A percentile compares a stretch with the other conserved stretches of the same genome.
Conservation (phyloP, 2,888 invertebrate species). For the Pristionchus entomophagus region DNA sequence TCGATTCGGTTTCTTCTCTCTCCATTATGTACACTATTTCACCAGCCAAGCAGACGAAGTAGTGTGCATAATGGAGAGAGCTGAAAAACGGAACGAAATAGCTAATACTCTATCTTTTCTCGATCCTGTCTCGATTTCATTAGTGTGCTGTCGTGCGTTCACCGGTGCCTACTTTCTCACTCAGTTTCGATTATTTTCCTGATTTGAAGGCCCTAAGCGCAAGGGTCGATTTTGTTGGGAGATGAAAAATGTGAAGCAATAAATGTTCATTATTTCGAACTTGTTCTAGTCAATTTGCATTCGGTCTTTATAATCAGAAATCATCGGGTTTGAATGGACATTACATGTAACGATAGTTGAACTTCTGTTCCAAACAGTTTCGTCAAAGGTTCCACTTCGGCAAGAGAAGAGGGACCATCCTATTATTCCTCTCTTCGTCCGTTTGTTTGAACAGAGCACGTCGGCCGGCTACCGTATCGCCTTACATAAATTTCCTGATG, state of each 20-base stretch:
- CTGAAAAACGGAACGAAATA: no score
- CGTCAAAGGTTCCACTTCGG: no score
- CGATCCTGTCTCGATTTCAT: not conserved
- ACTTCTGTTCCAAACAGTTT: not conserved
- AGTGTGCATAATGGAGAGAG: no score
- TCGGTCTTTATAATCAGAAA: no score
- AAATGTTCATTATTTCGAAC: no score
- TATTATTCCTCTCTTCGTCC: constrained; percentile 20
- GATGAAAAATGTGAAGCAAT: no score
- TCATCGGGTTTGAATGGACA: no score
- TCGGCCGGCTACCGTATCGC: constrained; percentile 22
- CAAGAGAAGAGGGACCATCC: not conserved
- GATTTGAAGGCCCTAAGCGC: not conserved
- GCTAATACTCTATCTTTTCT: not conserved
- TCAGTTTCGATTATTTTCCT: not conserved
- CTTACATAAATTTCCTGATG: constrained; percentile 31
- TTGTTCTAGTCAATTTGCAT: no score
- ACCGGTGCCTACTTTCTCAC: not conserved
- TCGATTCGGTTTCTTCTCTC: no score
- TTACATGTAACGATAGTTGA: no score
- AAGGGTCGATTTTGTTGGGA: constrained; percentile 2
- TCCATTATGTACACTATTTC: no score
- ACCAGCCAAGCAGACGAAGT: no score
- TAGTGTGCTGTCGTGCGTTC: constrained; percentile 18
- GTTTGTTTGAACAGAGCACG: constrained; percentile 32